Conservation (phyloP, 2,113 vertebrate genomes). For the Euleptes europaea region DNA sequence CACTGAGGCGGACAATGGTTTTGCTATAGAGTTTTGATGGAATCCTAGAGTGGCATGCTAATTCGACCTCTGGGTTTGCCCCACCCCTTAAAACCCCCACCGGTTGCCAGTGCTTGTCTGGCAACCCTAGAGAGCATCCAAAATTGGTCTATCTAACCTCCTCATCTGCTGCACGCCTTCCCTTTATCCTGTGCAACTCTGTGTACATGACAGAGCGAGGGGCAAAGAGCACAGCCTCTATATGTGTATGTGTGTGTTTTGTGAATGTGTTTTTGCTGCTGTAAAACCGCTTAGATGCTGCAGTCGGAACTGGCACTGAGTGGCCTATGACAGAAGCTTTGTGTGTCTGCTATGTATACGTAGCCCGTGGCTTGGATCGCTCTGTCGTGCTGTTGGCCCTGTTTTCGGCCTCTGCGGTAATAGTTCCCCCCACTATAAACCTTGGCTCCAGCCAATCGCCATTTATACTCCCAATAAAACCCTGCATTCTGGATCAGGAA, state of each 20-base stretch:
- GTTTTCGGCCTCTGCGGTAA: neutral
- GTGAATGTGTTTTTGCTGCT: neutral
- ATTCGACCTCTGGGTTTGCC: no score
- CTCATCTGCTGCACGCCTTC: neutral
- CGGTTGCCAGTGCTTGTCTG: no score
- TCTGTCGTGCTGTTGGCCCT: neutral
- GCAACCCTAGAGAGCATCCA: neutral
- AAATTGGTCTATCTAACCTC: neutral
- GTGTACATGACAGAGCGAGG: neutral
- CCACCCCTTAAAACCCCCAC: no score
- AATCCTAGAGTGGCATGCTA: no score
- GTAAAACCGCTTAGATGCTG: neutral
- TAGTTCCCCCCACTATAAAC: neutral
- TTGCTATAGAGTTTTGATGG: no score
- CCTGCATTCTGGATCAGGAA: neutral
- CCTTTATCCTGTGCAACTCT: neutral
- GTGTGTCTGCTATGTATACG: neutral
- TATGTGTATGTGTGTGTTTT: neutral
- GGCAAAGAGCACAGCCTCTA: neutral
- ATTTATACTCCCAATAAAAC: conserved; percentile 6
- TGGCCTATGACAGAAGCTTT: neutral
- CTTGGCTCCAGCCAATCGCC: neutral
- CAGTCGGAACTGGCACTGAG: neutral
- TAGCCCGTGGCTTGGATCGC: neutral
- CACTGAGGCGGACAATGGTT: no score